Base-by-base conservation (phyloP, 2,797 vertebrate species). In the Spizella passerina region DNA sequence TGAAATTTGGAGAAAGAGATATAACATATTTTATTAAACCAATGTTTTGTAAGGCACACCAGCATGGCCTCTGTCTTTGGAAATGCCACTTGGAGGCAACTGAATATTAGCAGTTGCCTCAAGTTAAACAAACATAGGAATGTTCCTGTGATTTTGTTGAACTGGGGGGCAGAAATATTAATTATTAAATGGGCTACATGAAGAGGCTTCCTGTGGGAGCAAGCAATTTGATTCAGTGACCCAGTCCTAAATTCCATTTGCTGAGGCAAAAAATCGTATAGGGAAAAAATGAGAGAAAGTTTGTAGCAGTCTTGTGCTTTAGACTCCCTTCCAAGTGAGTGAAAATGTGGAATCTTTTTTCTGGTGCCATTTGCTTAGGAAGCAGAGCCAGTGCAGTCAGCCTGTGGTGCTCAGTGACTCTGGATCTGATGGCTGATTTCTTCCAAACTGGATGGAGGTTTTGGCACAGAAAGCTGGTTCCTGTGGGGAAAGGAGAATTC, bases 201-300 rank as follows among this genome's bases (percentile, higher is more conserved):
- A 63, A 73, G 32, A 94, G 17, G 29, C 34, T 83, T 91, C 90
- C 82, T 92, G 26, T 87, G 88, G 89, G 64, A 94, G 24, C 27
- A 71, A 82, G 60, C 0, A 0, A 85, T 89, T 82, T 80, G 60
- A 70, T 80, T 82, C 91, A 92, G 44, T 93, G 93, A 91, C 84
- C 94, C 56, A 66, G 41, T 87, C 91, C 64, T 91, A 91, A 92
- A 92, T 85, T 93, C 65, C 73, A 81, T 80, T 85, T 94, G 63
- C 71, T 78, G 86, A 68, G 95, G 63, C 36, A 93, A 82, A 94
- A 87, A 34, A 55, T 79, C 27, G 3, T 43, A 68, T 15, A 38
- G 56, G 47, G 53, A 50, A 82, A 60, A 92, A 88, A 69, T 19
- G 49, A 90, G 36, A 76, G 53, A 36, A 84, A 84, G 84, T 87